Conservation (phyloP, 2,888 invertebrate genomes). For the Acleris laterana region DNA sequence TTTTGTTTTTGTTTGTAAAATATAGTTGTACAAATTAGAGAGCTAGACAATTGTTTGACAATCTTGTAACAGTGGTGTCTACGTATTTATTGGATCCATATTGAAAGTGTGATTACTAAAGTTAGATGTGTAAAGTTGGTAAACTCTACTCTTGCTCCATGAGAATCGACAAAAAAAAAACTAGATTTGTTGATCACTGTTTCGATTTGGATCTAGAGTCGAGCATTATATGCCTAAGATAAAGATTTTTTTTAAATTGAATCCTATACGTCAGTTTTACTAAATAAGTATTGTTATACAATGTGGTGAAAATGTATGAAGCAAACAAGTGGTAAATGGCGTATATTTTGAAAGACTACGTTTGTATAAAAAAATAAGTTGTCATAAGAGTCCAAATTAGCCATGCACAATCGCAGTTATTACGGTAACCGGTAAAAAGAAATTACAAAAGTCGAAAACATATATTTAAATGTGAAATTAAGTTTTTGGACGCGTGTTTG, state of each 20-base stretch:
- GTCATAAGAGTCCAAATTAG: slow-evolving; percentile 44
- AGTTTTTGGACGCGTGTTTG: slow-evolving; percentile 78
- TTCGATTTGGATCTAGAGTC: background rate
- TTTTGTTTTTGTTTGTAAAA: slow-evolving; percentile 27
- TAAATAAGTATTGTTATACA: too few relatives aligned
- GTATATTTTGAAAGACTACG: slow-evolving; percentile 6
- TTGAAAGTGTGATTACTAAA: too few relatives aligned
- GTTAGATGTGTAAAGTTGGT: too few relatives aligned
- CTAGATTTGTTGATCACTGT: too few relatives aligned
- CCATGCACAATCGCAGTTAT: slow-evolving; percentile 39
- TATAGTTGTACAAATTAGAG: slow-evolving; percentile 36
- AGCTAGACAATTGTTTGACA: slow-evolving; percentile 34
- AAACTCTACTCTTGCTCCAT: too few relatives aligned
- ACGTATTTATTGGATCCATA: slow-evolving; percentile 16
- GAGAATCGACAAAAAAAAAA: too few relatives aligned
- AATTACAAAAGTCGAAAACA: slow-evolving; percentile 61
- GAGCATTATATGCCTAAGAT: slow-evolving; percentile 22
- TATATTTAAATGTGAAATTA: slow-evolving; percentile 80
- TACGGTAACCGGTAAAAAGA: slow-evolving; percentile 34
- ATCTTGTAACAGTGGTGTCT: slow-evolving; percentile 25
- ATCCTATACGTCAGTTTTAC: slow-evolving; percentile 5
- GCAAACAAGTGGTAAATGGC: background rate
- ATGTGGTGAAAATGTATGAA: too few relatives aligned
- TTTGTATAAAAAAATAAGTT: slow-evolving; percentile 28
- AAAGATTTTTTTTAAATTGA: slow-evolving; percentile 18